Percentiles rank a stretch among this genome's conserved stretches.
These are phyloP conservation scores for Stichodactyla helianthus DNA, from an alignment of 64 coral and sea anemone species.

Conservation along the genomic window DNA sequence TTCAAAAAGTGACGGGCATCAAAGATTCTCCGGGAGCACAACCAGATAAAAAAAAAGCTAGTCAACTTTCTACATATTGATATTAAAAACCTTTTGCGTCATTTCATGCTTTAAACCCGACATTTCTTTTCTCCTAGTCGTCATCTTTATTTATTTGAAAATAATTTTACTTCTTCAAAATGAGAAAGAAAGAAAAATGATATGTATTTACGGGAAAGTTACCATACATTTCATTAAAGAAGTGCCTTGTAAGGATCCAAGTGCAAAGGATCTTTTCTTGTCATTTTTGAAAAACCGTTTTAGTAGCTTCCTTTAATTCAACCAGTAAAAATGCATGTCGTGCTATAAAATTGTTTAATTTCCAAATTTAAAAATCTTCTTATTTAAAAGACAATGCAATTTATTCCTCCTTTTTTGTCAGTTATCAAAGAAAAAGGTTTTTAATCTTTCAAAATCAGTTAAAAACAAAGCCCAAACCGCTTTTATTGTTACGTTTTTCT, in stretches of 20 bases:
- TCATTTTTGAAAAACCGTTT: neutral
- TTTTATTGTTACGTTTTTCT: neutral
- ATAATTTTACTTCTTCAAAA: neutral
- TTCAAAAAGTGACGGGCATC: slow-evolving; percentile 14
- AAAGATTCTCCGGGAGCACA: neutral
- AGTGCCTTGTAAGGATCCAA: too few relatives aligned
- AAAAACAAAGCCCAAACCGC: neutral
- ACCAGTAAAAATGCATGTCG: neutral
- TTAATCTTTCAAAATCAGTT: neutral
- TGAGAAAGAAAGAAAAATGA: too few relatives aligned
- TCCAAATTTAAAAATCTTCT: too few relatives aligned
- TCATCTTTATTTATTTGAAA: neutral
- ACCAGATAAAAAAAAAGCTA: neutral
- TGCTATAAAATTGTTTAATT: too few relatives aligned
- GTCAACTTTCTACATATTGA: neutral
- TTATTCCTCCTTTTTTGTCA: neutral
- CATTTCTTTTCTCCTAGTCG: neutral
- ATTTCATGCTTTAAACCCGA: neutral
- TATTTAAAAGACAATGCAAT: too few relatives aligned
- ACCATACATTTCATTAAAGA: too few relatives aligned
- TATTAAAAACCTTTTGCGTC: neutral
- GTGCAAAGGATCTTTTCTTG: neutral
- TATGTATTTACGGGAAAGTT: too few relatives aligned
- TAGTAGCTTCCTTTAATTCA: neutral
- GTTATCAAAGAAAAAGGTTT: neutral